phyloP scores from a whole-genome alignment of 2,113 vertebrate genomes.

The rat (Rattus norvegicus) region DNA sequence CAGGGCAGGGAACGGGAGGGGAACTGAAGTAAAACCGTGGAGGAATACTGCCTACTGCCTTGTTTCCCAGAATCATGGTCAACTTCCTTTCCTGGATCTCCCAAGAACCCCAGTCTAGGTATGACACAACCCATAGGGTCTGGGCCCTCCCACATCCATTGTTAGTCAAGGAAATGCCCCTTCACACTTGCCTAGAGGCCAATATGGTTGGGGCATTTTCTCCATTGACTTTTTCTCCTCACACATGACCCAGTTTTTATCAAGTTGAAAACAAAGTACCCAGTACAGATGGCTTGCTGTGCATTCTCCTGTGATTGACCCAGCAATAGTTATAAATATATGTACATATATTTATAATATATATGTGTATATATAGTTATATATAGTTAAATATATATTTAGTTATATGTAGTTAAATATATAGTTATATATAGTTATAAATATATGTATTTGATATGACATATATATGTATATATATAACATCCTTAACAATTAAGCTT shows the following conservation, averaged over 20 bases:
- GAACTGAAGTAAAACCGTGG: background rate
- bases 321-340: no score
- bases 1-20: background rate
- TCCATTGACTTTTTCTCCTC: background rate
- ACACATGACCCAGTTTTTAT: background rate
- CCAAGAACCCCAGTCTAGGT: background rate
- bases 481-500: background rate
- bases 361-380: no score
- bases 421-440: background rate
- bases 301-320: background rate
- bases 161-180: background rate
- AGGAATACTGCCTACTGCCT: background rate
- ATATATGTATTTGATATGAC: background rate
- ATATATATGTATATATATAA: background rate
- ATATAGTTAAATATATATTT: no score
- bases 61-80: background rate
- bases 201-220: background rate
- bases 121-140: background rate
- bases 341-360: no score
- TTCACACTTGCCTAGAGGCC: background rate
- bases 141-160: background rate
- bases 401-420: background rate
- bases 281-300: background rate
- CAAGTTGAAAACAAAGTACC: background rate
- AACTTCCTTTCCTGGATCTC: background rate